phyloP scores from a whole-genome alignment of 1,140 invertebrate species.

The Drepana arcuata region DNA sequence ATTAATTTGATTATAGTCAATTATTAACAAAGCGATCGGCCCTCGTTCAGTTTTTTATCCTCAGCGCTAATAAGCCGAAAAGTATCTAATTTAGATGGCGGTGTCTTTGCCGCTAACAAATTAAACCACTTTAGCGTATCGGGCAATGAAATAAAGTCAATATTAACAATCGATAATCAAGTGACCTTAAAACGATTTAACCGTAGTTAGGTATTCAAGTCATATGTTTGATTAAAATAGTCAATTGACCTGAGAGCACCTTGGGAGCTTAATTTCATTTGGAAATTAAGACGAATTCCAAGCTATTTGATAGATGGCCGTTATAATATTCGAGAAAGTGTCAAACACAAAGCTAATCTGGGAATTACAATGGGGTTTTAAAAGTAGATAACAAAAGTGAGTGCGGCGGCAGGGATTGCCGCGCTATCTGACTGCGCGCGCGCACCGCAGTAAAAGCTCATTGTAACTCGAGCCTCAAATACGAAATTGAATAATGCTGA shows the following conservation, averaged over 20 bases:
- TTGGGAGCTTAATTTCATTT: too few relatives aligned
- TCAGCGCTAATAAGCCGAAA: conserved; percentile 68
- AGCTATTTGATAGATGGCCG: too few relatives aligned
- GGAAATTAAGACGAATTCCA: too few relatives aligned
- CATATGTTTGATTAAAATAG: too few relatives aligned
- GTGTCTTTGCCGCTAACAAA: conserved; percentile 67
- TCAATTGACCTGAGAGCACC: too few relatives aligned
- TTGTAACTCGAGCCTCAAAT: conserved; percentile 69
- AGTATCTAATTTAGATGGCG: conserved; percentile 65
- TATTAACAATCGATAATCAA: conserved; percentile 69
- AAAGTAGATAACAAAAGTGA: conserved; percentile 49
- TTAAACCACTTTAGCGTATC: conserved; percentile 69
- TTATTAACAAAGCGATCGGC: conserved; percentile 64
- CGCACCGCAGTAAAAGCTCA: conserved; percentile 63
- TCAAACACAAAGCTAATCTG: conserved; percentile 38
- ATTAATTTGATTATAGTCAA: conserved; percentile 72
- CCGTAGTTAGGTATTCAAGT: too few relatives aligned
- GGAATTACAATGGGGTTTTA: conserved; percentile 38
- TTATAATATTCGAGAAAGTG: conserved; percentile 18
- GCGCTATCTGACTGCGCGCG: conserved; percentile 59
- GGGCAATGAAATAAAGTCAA: conserved; percentile 53
- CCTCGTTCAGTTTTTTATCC: conserved; percentile 61
- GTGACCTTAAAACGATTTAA: conserved; percentile 52
- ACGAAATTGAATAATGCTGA: conserved; percentile 72
- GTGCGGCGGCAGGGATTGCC: conserved; percentile 32